Evolutionary conservation across 2,888 invertebrate genomes (phyloP).

Genomic region (Perizoma flavofasciatum): DNA sequence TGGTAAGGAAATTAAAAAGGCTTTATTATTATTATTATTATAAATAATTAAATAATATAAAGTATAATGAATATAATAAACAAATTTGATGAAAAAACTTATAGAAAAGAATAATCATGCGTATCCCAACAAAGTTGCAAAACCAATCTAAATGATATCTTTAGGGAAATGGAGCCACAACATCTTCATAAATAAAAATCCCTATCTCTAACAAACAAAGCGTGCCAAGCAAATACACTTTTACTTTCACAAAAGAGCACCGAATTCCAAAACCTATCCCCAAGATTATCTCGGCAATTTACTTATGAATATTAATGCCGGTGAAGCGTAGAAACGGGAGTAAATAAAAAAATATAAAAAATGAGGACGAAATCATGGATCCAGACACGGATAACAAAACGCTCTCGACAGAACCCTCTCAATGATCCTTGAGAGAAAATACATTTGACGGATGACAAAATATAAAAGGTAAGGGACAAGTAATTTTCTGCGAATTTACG

Average conservation of each 20-base stretch:
- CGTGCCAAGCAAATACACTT: conserved; percentile 27
- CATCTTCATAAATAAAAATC: conserved; percentile 24
- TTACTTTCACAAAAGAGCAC: conserved; percentile 33
- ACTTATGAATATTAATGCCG: conserved; percentile 81
- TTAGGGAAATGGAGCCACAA: conserved; percentile 20
- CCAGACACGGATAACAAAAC: conserved; percentile 70
- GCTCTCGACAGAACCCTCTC: conserved; percentile 43
- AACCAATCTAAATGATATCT: conserved; percentile 31
- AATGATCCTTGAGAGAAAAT: conserved; percentile 65
- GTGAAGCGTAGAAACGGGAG: conserved; percentile 57
- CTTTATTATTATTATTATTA: too few species aligned
- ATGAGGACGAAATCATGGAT: conserved; percentile 49
- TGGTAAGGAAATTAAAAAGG: too few species aligned
- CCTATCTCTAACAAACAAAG: conserved; percentile 21
- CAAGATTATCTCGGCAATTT: conserved; percentile 71
- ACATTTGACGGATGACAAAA: conserved; percentile 80
- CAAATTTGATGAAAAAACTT: too few species aligned
- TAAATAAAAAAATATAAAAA: conserved; percentile 51
- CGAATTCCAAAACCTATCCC: conserved; percentile 38
- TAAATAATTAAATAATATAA: too few species aligned
- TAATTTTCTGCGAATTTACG: conserved; percentile 77
- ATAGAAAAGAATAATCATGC: not conserved
- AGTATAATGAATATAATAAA: too few species aligned
- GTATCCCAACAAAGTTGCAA: conserved; percentile 15
- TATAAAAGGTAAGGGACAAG: conserved; percentile 66